phyloP scores from a whole-genome alignment of 2,888 invertebrate genomes.

The Tinea semifulvella region DNA sequence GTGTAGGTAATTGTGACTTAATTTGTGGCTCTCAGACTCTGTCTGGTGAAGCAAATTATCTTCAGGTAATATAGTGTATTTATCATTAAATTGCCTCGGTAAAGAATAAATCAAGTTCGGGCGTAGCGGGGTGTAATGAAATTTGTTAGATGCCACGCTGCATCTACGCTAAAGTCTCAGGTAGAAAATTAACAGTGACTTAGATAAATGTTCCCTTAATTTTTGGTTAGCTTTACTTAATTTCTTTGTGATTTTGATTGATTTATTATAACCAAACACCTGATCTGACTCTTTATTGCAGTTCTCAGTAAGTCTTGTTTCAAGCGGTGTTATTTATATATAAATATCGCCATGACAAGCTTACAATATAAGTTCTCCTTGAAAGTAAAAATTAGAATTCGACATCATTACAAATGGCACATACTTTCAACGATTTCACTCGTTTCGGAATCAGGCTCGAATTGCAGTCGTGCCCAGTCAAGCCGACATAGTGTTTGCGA shows the following conservation, averaged over 20 bases:
- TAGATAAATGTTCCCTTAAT: constrained; percentile 10
- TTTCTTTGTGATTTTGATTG: neutral
- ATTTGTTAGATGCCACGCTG: constrained; percentile 9
- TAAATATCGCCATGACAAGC: no score
- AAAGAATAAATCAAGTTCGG: constrained; percentile 29
- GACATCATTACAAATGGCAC: no score
- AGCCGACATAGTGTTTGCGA: no score
- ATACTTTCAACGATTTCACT: no score
- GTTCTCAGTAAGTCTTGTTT: no score
- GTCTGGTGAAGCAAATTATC: constrained; percentile 32
- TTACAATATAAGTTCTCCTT: no score
- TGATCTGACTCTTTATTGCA: no score
- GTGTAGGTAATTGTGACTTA: constrained; percentile 35
- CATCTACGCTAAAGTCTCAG: constrained; percentile 7
- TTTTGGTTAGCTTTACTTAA: constrained; percentile 5
- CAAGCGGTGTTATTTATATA: no score
- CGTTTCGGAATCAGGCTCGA: no score
- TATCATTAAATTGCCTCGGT: constrained; percentile 27
- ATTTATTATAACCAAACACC: no score
- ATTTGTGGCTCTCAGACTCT: constrained; percentile 34
- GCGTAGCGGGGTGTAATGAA: constrained; percentile 11
- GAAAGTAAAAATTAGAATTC: no score
- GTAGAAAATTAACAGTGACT: constrained; percentile 8
- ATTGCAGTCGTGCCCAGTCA: no score
- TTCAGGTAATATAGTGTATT: constrained; percentile 28